Evolutionary conservation across 2,888 invertebrate genomes (phyloP).

Genomic region (Calameuta filiformis): DNA sequence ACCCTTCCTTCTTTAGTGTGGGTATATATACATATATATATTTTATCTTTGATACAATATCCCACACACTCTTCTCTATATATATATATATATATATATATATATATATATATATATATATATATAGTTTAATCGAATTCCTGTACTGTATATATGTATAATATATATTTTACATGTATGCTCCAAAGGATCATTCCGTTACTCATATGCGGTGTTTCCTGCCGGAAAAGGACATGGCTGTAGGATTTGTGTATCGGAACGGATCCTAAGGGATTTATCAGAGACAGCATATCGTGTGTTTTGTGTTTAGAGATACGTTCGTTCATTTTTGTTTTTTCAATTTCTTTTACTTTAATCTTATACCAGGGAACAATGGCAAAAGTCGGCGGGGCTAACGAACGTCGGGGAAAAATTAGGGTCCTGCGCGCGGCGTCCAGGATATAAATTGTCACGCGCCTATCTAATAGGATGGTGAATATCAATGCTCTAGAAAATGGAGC

Average conservation of each 20-base stretch:
- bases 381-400: not conserved
- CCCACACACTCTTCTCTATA: not conserved
- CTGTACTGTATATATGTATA: not conserved
- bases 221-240: not conserved
- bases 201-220: not conserved
- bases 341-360: not conserved
- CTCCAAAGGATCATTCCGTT: not conserved
- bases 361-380: not conserved
- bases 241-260: not conserved
- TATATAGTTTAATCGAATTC: not conserved
- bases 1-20: not conserved
- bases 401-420: not conserved
- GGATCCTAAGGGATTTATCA: not conserved
- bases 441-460: not conserved
- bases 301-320: too few species aligned
- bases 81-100: not conserved
- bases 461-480: not conserved
- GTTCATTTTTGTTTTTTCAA: too few species aligned
- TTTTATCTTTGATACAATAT: not conserved
- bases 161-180: not conserved
- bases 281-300: not conserved
- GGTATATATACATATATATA: not conserved
- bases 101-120: too few species aligned
- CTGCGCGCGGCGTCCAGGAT: not conserved
- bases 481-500: not conserved